Conservation (phyloP, 2,113 vertebrate genomes). For the Numenius arquata region DNA sequence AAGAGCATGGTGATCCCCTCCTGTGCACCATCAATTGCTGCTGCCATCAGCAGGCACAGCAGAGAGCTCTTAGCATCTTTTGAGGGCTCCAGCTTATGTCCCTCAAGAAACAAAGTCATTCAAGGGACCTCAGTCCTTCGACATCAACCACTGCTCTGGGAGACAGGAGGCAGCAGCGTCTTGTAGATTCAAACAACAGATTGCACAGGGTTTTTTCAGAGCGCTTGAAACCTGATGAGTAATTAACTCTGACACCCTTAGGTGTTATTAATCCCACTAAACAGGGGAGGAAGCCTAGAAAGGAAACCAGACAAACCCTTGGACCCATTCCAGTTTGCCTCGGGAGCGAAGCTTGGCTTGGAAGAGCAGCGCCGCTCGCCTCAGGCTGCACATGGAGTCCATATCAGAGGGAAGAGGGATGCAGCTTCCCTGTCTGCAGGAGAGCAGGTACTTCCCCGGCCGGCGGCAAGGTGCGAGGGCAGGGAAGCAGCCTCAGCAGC, state of each 20-base stretch:
- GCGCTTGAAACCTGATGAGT: background rate
- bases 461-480: background rate
- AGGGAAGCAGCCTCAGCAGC: background rate
- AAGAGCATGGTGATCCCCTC: fast-evolving
- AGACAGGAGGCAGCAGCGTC: background rate
- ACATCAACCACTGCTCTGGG: background rate
- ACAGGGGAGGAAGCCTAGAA: slow-evolving; percentile 28
- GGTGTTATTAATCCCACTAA: slow-evolving; percentile 51
- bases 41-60: fast-evolving
- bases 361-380: background rate
- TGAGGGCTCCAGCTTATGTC: no score
- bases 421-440: slow-evolving; percentile 29
- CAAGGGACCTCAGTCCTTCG: background rate
- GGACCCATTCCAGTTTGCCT: background rate
- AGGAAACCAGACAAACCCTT: slow-evolving; percentile 43
- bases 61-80: background rate
- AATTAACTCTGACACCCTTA: slow-evolving; percentile 51
- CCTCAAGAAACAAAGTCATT: background rate
- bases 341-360: background rate
- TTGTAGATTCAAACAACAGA: background rate
- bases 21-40: background rate
- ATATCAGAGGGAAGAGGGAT: slow-evolving; percentile 8
- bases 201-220: background rate
- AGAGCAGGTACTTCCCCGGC: slow-evolving; percentile 24
- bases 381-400: background rate